Base-by-base conservation (phyloP, 2,888 invertebrate species). In the Drosophila bunnanda region DNA sequence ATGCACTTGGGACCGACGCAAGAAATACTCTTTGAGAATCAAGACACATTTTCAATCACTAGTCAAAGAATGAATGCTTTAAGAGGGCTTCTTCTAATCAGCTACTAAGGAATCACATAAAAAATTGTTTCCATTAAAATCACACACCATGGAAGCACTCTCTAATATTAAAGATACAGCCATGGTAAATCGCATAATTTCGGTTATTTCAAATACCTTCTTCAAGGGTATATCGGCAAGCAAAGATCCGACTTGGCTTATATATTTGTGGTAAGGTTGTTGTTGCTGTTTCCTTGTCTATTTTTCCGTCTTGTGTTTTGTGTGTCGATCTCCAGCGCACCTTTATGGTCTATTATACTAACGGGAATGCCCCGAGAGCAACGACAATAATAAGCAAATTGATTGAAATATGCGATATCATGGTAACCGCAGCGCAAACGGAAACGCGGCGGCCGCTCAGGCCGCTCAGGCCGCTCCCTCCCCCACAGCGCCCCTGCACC, bases 371-470 rank as follows among this genome's bases (percentile, higher is more conserved):
- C 88, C 85, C 80, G 69, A 87, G 77, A 83, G 83, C 87, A 76
- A 70, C 75, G 75, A 75, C 85, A 87, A 86, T 76, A 76, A 80
- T 84, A 88, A 84, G 84, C 77, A 82, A 88, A 84, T 79, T 84
- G 87, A 88, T 88, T 85, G 86, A 82, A 89, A 80, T 82, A 79
- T 80, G 88, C 86, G 89, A 89, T 89, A 89, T 85, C 88, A 88
- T 79, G 86, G 78, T 62, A 76, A 71, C 84, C 75, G 78, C 81
- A 72, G 38, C 75, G 25, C 67, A 74, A 89, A 77, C 85, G 89
- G 89, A 85, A 87, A 85, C 78, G 71, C 79, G 67, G 71, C 55
- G 50, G 52, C 44, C 72, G 55, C 65, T 56, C 36, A 7, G 22
- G 15, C 17, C 34, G 55, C 65, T 56, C 36, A 7, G 22, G 15